Evolutionary conservation across 2,797 vertebrate genomes (phyloP), one percentile per base, ranked within the genome.

Genomic region (Margarornis squamiger): DNA sequence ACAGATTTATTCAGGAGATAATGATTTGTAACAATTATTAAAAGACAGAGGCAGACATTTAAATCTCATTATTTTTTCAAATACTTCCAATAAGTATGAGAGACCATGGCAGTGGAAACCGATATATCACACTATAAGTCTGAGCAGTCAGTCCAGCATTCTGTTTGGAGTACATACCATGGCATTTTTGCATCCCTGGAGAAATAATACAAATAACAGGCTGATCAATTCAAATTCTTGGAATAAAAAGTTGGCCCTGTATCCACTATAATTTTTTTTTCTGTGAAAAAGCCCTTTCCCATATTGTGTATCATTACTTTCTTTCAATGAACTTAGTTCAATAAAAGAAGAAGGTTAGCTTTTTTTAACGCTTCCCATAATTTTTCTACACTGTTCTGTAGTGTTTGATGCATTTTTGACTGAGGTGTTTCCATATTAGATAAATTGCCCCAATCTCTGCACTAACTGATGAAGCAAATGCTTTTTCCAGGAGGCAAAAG

Each of bases 11-110:
- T 81, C 38, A 61, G 67, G 70, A 80, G 82, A 73, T 46, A 92
- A 91, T 90, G 17, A 48, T 93, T 95, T 93, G 80, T 29, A 95
- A 89, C 46, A 59, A 65, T 77, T 86, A 92, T 90, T 86, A 77
- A 84, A 91, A 76, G 65, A 45, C n/a, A 81, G 52, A 80, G 48
- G 54, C 36, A 79, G 87, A 72, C 36, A 78, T 92, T 94, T 95
- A 75, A 90, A 90, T 52, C 38, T 84, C 62, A 75, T 78, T 88
- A 86, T 72, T 90, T 93, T 84, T 92, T 78, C 88, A 70, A 88
- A 86, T 77, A 41, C 36, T 78, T 95, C 23, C 67, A 87, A 5
- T 82, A 73, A 73, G 36, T 51, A 45, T 62, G 67, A 76, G n/a
- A 86, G 38, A 75, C 18, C 58, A 81, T 9, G 26, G 39, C 38